These are phyloP conservation scores for Brachionus rubens DNA, from an alignment of 1,140 invertebrate genomes.

Conservation along the genomic window DNA sequence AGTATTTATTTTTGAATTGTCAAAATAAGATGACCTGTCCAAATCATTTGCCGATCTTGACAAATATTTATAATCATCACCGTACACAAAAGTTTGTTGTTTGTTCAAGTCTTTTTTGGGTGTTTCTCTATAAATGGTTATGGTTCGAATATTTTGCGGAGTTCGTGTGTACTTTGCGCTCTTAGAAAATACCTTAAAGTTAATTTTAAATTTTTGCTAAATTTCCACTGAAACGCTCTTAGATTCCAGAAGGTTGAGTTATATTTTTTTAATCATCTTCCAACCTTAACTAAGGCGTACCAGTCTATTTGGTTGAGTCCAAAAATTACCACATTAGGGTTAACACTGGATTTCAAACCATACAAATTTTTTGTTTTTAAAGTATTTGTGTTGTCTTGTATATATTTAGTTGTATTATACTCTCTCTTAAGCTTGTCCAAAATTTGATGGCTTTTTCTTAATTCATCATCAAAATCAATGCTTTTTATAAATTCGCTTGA, in stretches of 20 bases:
- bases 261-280: too few relatives aligned
- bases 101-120: slow-evolving; percentile 1
- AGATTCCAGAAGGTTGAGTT: too few relatives aligned
- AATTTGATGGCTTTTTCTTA: slow-evolving; percentile 19
- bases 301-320: too few relatives aligned
- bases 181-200: slow-evolving; percentile 3
- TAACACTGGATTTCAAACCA: not conserved
- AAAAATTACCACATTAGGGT: slow-evolving; percentile 16
- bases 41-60: slow-evolving; percentile 10
- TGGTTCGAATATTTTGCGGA: not conserved
- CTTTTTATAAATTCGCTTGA: slow-evolving; percentile 6
- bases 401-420: too few relatives aligned
- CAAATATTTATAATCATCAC: not conserved
- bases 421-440: slow-evolving; percentile 1
- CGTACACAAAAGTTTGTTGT: slow-evolving; percentile 11
- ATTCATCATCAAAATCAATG: slow-evolving; percentile 6
- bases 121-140: not conserved
- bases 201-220: too few relatives aligned
- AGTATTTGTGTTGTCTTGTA: not conserved
- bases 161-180: not conserved
- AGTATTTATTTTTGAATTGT: not conserved
- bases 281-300: too few relatives aligned
- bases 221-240: too few relatives aligned
- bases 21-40: slow-evolving; percentile 20
- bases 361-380: too few relatives aligned